Conservation (phyloP, 2,888 invertebrate species). For the Eilema depressum region DNA sequence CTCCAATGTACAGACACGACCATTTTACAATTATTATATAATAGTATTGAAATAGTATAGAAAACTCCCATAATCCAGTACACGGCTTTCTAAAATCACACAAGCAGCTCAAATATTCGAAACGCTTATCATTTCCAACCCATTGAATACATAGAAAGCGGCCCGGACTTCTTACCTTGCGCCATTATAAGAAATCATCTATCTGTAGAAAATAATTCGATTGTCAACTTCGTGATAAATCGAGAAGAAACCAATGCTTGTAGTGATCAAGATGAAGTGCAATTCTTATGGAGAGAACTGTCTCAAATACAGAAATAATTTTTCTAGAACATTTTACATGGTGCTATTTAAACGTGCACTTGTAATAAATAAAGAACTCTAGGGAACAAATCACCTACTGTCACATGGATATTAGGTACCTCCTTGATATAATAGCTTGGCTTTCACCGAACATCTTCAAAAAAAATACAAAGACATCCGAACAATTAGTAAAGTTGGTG, state of each 20-base stretch:
- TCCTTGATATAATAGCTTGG: background rate
- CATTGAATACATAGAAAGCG: slow-evolving; percentile 63
- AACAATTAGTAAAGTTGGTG: slow-evolving; percentile 6
- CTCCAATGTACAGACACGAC: no score
- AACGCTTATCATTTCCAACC: slow-evolving; percentile 74
- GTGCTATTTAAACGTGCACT: background rate
- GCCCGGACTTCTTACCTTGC: slow-evolving; percentile 57
- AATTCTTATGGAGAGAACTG: background rate
- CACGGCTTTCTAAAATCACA: slow-evolving; percentile 42
- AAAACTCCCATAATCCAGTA: slow-evolving; percentile 45
- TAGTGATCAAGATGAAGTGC: background rate
- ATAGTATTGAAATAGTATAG: no score
- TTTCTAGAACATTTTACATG: no score
- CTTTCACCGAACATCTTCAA: background rate
- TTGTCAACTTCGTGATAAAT: slow-evolving; percentile 59
- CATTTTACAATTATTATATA: no score
- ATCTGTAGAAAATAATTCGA: slow-evolving; percentile 63
- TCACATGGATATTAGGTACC: background rate
- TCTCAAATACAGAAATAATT: background rate
- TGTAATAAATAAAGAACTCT: background rate
- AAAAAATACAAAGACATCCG: background rate
- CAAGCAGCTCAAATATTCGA: slow-evolving; percentile 64
- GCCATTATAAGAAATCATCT: slow-evolving; percentile 70
- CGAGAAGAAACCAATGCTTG: background rate
- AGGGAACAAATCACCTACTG: background rate